Conservation (phyloP, 1,140 invertebrate species). For the Chymomyza costata region DNA sequence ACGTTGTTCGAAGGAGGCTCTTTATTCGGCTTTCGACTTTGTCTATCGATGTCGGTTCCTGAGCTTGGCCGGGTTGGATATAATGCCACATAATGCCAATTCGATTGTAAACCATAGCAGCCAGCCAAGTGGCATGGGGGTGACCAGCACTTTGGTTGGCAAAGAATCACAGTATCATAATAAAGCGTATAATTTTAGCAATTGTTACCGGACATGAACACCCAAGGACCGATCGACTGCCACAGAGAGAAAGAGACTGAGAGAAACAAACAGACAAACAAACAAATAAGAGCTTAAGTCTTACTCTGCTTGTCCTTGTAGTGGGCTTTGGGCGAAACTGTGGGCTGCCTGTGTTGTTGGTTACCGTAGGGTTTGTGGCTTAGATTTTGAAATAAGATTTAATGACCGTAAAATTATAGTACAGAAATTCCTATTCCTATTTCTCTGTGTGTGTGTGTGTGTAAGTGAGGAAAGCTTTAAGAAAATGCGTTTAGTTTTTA, state of each 20-base stretch:
- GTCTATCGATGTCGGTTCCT: conserved; percentile 19
- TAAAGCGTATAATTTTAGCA: conserved; percentile 64
- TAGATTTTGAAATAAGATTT: conserved; percentile 70
- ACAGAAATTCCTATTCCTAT: conserved; percentile 40
- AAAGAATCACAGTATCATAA: conserved; percentile 57
- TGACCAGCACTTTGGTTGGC: conserved; percentile 4
- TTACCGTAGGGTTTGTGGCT: conserved; percentile 5
- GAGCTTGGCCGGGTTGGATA: conserved; percentile 29
- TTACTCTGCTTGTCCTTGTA: conserved; percentile 2
- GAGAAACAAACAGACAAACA: conserved; percentile 17
- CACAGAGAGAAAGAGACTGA: no score
- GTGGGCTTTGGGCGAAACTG: conserved; percentile 4
- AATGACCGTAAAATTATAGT: conserved; percentile 70
- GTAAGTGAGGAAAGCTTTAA: not conserved
- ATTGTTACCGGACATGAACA: conserved; percentile 49
- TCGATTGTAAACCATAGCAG: conserved; percentile 47
- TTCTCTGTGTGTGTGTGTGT: conserved; percentile 20
- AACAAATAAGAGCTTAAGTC: conserved; percentile 48
- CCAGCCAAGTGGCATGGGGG: no score
- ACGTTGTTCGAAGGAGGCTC: conserved; percentile 20
- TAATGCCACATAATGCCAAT: conserved; percentile 70
- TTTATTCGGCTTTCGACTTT: conserved; percentile 30
- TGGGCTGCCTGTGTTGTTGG: not conserved
- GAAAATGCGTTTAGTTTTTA: conserved; percentile 28
- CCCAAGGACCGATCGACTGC: conserved; percentile 8